Evolutionary conservation across 1,140 invertebrate species (phyloP), one percentile per base, ranked within the genome.

Genomic region (Parapsyche elsis): DNA sequence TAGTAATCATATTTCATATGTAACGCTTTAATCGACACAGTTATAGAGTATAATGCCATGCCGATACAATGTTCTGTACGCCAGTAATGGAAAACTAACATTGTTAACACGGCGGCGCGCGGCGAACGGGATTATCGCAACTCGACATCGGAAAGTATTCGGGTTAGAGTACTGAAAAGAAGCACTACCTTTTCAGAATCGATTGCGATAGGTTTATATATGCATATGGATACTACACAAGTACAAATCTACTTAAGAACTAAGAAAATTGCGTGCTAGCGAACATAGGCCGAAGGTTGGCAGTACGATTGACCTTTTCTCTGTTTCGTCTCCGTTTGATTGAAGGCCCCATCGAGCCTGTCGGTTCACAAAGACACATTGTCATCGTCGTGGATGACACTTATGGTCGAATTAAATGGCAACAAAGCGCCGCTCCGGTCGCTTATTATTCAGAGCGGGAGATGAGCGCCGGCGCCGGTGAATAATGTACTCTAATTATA

Each of bases 401-500:
- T 71, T 71, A 71, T 71, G 70, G 38, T n/a, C 14, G 26, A 71
- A 71, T 71, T 71, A 71, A 71, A 71, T 44, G 70, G 70, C 70
- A 45, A 71, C 61, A 71, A 71, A 71, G 70, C 2, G 12, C 16
- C 70, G 70, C 21, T 45, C 10, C 21, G 23, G 21, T 30, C 26
- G 23, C 70, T 71, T 71, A 71, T 71, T 71, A 71, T 71, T 44
- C 24, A 71, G 70, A 26, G 16, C 26, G 21, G 70, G 23, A 71
- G 70, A 71, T 71, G 70, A 71, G 26, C 14, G 24, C 26, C 12
- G 49, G 67, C 45, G 38, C 71, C 64, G 16, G 57, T 81, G 80
- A 81, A 64, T 81, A 78, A 81, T 81, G 80, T 76, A 81, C 80
- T 71, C 70, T 81, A 81, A 81, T 81, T 79, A 81, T 76, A 81